phyloP scores from a whole-genome alignment of 2,113 vertebrate genomes.

The Hemichromis elongatus region DNA sequence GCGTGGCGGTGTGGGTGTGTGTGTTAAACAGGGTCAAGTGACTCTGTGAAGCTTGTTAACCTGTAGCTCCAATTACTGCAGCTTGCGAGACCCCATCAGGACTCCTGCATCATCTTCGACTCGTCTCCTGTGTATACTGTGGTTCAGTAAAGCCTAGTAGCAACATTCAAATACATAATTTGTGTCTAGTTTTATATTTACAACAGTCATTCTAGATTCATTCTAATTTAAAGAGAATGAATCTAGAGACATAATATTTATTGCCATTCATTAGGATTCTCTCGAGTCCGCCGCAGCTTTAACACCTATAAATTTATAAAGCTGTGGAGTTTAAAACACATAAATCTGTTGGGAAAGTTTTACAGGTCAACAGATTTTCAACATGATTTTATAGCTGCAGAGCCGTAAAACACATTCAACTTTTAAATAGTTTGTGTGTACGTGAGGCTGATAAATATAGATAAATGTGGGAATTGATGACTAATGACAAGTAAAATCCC shows the following conservation, averaged over 20 bases:
- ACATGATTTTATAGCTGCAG: background rate
- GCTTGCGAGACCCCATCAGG: background rate
- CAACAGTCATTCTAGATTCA: background rate
- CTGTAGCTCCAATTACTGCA: conserved; percentile 12
- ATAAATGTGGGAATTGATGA: background rate
- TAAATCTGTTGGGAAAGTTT: background rate
- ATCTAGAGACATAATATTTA: background rate
- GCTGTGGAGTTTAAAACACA: background rate
- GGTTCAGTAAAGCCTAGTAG: accelerated
- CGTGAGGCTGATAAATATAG: background rate
- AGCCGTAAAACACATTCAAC: background rate
- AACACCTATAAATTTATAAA: background rate
- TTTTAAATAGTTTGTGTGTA: background rate
- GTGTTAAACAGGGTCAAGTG: conserved; percentile 22
- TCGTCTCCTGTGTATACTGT: background rate
- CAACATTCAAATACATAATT: background rate
- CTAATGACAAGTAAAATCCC: background rate
- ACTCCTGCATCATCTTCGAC: background rate
- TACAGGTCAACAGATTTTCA: background rate
- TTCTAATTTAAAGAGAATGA: background rate
- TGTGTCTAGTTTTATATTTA: background rate
- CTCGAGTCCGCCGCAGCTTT: background rate
- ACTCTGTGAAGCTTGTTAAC: conserved; percentile 26
- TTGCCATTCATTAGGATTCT: background rate
- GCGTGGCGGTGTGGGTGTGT: background rate